Evolutionary conservation across 2,797 vertebrate species (phyloP).

Genomic region (Mormyrops boulengeri): DNA sequence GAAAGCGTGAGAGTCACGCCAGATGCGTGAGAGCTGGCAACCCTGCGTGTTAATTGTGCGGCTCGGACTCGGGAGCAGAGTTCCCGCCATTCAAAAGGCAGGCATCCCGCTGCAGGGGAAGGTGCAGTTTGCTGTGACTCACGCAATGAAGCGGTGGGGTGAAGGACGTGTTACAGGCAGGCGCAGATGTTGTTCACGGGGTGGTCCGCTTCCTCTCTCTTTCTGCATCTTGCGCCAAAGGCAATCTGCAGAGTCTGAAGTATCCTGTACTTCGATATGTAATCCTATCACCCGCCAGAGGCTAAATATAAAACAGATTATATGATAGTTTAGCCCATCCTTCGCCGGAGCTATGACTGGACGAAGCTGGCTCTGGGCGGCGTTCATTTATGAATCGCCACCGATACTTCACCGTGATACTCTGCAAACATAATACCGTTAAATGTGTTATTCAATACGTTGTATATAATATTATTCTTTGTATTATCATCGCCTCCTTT

Average conservation of each 20-base stretch:
- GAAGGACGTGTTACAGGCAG: slow-evolving; percentile 54
- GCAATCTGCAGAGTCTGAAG: slow-evolving; percentile 62
- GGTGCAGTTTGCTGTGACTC: background rate
- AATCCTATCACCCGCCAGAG: slow-evolving; percentile 53
- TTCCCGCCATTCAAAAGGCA: background rate
- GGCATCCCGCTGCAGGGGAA: background rate
- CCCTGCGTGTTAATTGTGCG: background rate
- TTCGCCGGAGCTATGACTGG: background rate
- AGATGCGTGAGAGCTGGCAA: background rate
- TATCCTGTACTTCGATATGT: slow-evolving; percentile 62
- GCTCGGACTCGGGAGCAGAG: background rate
- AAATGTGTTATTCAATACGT: background rate
- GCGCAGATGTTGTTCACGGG: slow-evolving; percentile 63
- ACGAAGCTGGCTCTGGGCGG: background rate
- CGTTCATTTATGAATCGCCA: background rate
- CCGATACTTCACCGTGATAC: background rate
- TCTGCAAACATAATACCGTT: background rate
- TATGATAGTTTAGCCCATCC: background rate
- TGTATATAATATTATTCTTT: background rate
- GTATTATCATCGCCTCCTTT: background rate
- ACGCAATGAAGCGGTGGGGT: background rate
- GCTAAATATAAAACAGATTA: slow-evolving; percentile 65
- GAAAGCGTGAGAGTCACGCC: background rate
- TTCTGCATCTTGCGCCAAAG: slow-evolving; percentile 49
- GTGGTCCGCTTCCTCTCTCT: slow-evolving; percentile 24